Evolutionary conservation across 2,113 vertebrate genomes (phyloP).

Genomic region (Rynchops niger): DNA sequence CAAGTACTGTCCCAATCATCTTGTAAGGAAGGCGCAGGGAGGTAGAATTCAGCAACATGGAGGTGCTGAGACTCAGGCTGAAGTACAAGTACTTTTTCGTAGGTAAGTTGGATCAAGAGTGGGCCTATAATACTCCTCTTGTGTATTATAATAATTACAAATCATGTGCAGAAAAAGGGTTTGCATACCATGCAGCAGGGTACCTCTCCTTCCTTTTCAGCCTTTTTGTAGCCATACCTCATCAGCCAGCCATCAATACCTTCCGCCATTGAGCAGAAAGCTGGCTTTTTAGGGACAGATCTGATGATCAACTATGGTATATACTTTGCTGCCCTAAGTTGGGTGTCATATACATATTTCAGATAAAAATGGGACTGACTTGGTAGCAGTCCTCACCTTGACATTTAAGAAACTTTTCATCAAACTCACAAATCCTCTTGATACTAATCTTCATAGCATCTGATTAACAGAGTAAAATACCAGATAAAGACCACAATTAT

Average conservation of each 20-base stretch:
- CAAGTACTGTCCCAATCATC: not conserved
- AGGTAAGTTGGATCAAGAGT: not conserved
- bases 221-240: not conserved
- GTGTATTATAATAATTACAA: not conserved
- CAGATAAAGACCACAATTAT: not conserved
- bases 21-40: not conserved
- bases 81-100: not conserved
- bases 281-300: not conserved
- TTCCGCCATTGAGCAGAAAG: not conserved
- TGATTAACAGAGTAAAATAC: not conserved
- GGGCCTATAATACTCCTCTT: not conserved
- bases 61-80: not conserved
- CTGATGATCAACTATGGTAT: not conserved
- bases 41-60: not conserved
- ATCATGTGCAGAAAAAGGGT: not conserved
- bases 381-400: not conserved
- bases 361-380: not conserved
- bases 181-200: not conserved
- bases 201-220: not conserved
- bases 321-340: not conserved
- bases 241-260: not conserved
- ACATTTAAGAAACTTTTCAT: not conserved
- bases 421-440: not conserved
- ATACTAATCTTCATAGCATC: not conserved
- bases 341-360: not conserved